phyloP scores from a whole-genome alignment of 2,888 invertebrate genomes.

The Bombyx huttoni region DNA sequence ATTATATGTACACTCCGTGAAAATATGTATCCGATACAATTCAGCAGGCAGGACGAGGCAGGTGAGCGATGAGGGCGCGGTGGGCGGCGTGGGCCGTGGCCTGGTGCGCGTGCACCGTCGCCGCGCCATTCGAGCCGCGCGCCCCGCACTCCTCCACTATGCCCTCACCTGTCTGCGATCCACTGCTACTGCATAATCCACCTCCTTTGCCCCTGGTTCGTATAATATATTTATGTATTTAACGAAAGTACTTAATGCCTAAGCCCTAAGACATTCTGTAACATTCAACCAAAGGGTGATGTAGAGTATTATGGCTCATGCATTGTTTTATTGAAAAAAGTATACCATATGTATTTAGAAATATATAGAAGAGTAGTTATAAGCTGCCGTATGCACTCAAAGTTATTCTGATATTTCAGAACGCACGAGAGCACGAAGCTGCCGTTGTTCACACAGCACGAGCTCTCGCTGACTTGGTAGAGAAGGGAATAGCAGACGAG shows the following conservation, averaged over 20 bases:
- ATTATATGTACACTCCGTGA: too few species aligned
- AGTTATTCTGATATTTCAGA: slow-evolving; percentile 22
- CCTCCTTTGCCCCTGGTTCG: slow-evolving; percentile 43
- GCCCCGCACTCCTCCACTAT: slow-evolving; percentile 21
- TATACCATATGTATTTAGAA: too few species aligned
- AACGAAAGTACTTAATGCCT: neutral
- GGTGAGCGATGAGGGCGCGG: slow-evolving; percentile 62
- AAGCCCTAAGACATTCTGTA: neutral
- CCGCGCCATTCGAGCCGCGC: slow-evolving; percentile 42
- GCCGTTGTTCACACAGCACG: slow-evolving; percentile 55
- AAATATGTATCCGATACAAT: too few species aligned
- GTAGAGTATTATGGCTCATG: neutral
- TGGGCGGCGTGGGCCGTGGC: slow-evolving; percentile 57
- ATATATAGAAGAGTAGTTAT: neutral
- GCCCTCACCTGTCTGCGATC: slow-evolving; percentile 31
- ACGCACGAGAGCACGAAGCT: slow-evolving; percentile 54
- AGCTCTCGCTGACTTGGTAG: slow-evolving; percentile 58
- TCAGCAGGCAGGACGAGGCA: slow-evolving; percentile 19
- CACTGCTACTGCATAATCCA: slow-evolving; percentile 34
- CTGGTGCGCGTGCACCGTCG: slow-evolving; percentile 55
- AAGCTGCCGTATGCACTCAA: neutral
- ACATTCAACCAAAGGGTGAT: neutral
- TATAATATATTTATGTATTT: neutral
- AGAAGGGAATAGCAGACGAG: slow-evolving; percentile 51
- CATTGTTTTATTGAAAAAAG: too few species aligned